Evolutionary conservation across 2,113 vertebrate species (phyloP).

Genomic region (Fregetta grallaria): DNA sequence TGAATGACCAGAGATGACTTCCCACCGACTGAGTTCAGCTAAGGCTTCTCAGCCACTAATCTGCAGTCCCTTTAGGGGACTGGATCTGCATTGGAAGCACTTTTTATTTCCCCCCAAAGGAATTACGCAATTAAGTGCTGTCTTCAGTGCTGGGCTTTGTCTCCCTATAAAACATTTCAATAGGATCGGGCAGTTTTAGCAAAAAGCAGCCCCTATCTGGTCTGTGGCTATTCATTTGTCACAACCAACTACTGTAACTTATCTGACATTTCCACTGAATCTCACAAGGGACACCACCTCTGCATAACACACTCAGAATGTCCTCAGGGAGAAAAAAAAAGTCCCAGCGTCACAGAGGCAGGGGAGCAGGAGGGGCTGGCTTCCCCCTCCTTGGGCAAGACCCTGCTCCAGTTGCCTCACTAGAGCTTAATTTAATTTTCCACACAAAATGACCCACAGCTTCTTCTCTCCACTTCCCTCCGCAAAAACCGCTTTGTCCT

Average conservation of each 20-base stretch:
- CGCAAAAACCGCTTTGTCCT: neutral
- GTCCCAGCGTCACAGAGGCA: neutral
- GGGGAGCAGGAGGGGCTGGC: neutral
- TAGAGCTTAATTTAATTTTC: conserved; percentile 51
- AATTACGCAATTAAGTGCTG: neutral
- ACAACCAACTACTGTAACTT: neutral
- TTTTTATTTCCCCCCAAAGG: neutral
- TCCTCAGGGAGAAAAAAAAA: neutral
- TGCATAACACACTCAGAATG: neutral
- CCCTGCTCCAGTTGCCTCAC: neutral
- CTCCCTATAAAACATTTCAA: neutral
- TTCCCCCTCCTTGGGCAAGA: neutral
- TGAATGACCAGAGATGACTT: neutral
- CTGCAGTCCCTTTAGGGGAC: neutral
- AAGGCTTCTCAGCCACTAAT: neutral
- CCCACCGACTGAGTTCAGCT: neutral
- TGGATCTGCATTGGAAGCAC: neutral
- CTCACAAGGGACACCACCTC: neutral
- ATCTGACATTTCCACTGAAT: neutral
- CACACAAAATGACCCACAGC: neutral
- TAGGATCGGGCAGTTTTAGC: neutral
- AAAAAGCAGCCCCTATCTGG: neutral
- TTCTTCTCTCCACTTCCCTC: neutral
- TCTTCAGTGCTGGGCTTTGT: neutral
- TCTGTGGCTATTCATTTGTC: neutral